These are phyloP conservation scores for Ramphastos sulfuratus DNA, from an alignment of 2,113 vertebrate species.

Conservation along the genomic window DNA sequence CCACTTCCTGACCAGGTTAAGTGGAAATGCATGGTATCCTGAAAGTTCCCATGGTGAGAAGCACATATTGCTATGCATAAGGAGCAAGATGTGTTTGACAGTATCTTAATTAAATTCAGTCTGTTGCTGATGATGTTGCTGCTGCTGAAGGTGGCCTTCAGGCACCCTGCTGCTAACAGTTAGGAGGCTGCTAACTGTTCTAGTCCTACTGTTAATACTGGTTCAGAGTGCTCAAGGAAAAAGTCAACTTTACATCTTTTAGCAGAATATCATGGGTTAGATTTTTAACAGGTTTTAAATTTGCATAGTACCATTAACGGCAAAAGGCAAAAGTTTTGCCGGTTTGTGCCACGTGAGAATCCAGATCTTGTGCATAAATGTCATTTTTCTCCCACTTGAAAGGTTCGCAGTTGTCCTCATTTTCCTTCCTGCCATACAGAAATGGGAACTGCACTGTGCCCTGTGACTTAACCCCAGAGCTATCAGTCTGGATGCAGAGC, in stretches of 20 bases:
- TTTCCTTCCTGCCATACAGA: background rate
- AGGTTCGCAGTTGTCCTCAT: background rate
- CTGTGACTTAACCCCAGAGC: background rate
- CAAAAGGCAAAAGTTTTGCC: background rate
- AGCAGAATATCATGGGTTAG: background rate
- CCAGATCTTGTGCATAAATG: background rate
- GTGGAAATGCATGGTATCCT: background rate
- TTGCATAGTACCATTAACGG: background rate
- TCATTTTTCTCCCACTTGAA: background rate
- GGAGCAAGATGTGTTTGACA: background rate
- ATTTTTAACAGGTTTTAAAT: background rate
- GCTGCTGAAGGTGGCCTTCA: background rate
- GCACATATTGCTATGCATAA: background rate
- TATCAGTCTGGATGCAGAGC: background rate
- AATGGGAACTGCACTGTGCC: background rate
- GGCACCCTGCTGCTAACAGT: background rate
- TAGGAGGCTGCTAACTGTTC: constrained; percentile 2
- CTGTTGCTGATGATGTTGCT: constrained; percentile 33
- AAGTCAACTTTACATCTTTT: background rate
- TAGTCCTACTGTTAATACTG: background rate
- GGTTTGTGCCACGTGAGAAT: background rate
- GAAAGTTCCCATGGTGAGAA: background rate
- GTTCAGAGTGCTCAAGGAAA: background rate
- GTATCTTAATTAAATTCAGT: constrained; percentile 18
- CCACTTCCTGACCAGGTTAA: background rate